phyloP scores from a whole-genome alignment of 53 echinoderm and acorn worm genomes.

The Astropecten irregularis region DNA sequence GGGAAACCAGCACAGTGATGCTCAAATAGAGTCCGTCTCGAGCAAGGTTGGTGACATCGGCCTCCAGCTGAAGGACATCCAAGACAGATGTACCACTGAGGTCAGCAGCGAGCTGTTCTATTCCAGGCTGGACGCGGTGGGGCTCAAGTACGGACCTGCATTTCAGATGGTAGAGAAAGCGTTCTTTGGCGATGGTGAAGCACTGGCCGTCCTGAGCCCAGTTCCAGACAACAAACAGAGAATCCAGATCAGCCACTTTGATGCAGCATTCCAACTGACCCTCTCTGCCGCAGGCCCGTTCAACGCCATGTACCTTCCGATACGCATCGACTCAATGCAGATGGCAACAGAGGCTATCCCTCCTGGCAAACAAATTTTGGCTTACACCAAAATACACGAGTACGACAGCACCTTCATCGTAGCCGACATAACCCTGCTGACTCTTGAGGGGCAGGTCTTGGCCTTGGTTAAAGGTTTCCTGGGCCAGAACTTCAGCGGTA shows the following conservation, averaged over 20 bases:
- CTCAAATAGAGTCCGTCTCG: slow-evolving; percentile 42
- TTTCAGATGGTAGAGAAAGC: slow-evolving; percentile 77
- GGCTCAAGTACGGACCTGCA: slow-evolving; percentile 73
- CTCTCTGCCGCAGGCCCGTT: slow-evolving; percentile 53
- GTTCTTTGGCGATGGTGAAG: slow-evolving; percentile 77
- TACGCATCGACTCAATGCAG: slow-evolving; percentile 58
- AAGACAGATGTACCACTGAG: slow-evolving; percentile 59
- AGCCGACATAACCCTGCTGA: slow-evolving; percentile 68
- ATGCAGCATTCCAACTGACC: slow-evolving; percentile 85
- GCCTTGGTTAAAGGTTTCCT: slow-evolving; percentile 69
- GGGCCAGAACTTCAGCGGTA: slow-evolving; percentile 61
- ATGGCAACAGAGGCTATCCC: slow-evolving; percentile 69
- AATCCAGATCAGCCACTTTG: slow-evolving; percentile 74
- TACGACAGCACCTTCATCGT: slow-evolving; percentile 64
- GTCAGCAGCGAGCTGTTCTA: slow-evolving; percentile 72
- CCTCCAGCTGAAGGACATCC: slow-evolving; percentile 29
- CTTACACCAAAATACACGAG: slow-evolving; percentile 68
- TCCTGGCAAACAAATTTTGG: slow-evolving; percentile 60
- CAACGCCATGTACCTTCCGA: slow-evolving; percentile 63
- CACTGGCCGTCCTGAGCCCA: slow-evolving; percentile 49
- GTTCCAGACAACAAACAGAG: slow-evolving; percentile 80
- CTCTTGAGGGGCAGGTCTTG: slow-evolving; percentile 41
- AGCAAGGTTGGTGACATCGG: neutral
- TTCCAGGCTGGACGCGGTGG: slow-evolving; percentile 56
- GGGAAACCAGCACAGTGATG: slow-evolving; percentile 50